Base-by-base conservation (phyloP, 2,888 invertebrate genomes). In the Rhingia campestris region DNA sequence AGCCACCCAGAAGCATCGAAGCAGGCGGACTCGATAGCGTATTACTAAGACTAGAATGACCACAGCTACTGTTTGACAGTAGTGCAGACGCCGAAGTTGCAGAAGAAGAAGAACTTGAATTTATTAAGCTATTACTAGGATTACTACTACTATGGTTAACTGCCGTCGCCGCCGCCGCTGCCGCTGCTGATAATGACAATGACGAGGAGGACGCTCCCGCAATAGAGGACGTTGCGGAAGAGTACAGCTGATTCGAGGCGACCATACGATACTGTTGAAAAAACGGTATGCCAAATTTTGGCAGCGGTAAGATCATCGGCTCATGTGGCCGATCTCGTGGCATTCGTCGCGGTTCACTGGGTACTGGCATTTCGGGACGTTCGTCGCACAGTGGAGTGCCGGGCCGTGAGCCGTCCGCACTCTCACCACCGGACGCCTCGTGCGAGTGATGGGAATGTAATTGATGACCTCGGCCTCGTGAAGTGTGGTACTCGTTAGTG, bases 341-440 rank as follows among this genome's bases (percentile, higher is more conserved):
- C 88, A 94, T 92, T 58, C 96, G 93, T 77, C 96, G 93, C 22
- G 96, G 96, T 90, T 96, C 96, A 80, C 93, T 93, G 7, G 96
- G 96, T 81, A 93, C 81, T 67, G 81, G 81, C 85, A 94, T 93
- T 89, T 96, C 96, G 2, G 96, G 96, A 59, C 95, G 92, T 89
- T 97, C 97, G 91, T 97, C 96, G 88, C 96, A 95, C 70, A 97
- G 92, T 2, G 97, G 97, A 10, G 97, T 97, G 58, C 97, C 97
- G 3, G 97, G 96, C 74, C 97, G 93, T 9, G 96, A 96, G 84
- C 95, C 95, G 72, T 94, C 93, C 69, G 93, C 92, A 88, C 94
- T 93, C 87, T 94, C 94, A 41, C 93, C 93, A 73, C 93, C 93
- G 73, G 93, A 93, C 86, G 92, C 92, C 86, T 93, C 93, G 75